phyloP scores from a whole-genome alignment of 2,113 vertebrate species.

The Cynopterus brachyotis region DNA sequence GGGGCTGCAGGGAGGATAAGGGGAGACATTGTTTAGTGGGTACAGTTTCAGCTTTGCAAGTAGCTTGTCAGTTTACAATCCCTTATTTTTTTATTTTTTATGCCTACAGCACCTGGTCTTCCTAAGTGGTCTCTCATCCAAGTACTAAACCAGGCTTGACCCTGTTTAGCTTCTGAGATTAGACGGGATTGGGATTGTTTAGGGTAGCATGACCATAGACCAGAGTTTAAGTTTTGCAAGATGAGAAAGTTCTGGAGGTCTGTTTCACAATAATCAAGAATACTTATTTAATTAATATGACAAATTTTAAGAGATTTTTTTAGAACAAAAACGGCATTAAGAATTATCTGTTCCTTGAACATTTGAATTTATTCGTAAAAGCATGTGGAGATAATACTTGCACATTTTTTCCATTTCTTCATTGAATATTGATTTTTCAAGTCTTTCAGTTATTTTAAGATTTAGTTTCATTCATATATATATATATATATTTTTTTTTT shows the following conservation, averaged over 20 bases:
- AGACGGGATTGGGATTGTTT: too few relatives aligned
- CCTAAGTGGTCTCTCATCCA: too few relatives aligned
- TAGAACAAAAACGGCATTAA: not conserved
- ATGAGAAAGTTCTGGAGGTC: not conserved
- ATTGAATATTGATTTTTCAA: not conserved
- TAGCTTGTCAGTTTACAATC: too few relatives aligned
- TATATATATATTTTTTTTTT: not conserved
- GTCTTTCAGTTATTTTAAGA: not conserved
- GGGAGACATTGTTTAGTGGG: not conserved
- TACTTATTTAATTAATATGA: not conserved
- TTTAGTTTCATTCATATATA: not conserved
- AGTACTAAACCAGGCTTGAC: too few relatives aligned
- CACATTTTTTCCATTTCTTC: not conserved
- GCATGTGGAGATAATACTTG: not conserved
- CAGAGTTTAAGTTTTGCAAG: not conserved
- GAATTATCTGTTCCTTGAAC: not conserved
- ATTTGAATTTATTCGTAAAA: not conserved
- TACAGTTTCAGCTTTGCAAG: not conserved
- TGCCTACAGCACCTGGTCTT: too few relatives aligned
- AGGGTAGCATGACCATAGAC: too few relatives aligned
- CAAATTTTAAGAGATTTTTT: not conserved
- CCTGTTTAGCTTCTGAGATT: too few relatives aligned
- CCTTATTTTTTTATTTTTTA: too few relatives aligned
- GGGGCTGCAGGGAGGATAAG: not conserved
- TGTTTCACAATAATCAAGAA: not conserved